Evolutionary conservation across 2,113 vertebrate species (phyloP).

Genomic region (Dascyllus trimaculatus): DNA sequence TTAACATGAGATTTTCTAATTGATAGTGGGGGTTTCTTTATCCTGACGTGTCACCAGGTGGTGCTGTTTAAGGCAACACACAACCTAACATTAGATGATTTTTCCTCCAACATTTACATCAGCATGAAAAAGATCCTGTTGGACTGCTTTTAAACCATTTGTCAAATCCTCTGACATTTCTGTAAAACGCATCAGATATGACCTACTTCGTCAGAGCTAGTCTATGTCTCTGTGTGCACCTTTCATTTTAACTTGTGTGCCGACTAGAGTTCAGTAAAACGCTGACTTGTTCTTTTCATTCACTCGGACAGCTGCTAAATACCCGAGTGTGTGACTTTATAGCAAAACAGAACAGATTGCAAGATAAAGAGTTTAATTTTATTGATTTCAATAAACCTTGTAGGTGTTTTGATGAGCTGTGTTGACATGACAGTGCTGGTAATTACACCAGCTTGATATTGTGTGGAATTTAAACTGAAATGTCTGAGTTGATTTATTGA

Average conservation of each 20-base stretch:
- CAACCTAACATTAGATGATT: not conserved
- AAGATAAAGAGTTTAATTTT: too few relatives aligned
- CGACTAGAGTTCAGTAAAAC: too few relatives aligned
- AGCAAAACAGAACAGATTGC: too few relatives aligned
- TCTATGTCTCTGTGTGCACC: not conserved
- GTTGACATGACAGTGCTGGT: too few relatives aligned
- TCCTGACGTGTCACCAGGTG: not conserved
- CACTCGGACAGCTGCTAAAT: too few relatives aligned
- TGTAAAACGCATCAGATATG: not conserved
- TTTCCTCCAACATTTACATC: not conserved
- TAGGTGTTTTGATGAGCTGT: too few relatives aligned
- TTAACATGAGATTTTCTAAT: not conserved
- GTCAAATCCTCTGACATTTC: not conserved
- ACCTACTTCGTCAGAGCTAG: not conserved
- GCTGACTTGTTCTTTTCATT: too few relatives aligned
- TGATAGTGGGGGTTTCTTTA: not conserved
- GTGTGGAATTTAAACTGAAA: too few relatives aligned
- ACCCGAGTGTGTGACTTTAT: too few relatives aligned
- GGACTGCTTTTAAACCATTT: not conserved
- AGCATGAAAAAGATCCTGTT: not conserved
- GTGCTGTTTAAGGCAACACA: not conserved
- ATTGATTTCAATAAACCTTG: too few relatives aligned
- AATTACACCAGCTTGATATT: too few relatives aligned
- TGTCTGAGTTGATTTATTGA: too few relatives aligned
- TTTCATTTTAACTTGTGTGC: conserved; percentile 5